Evolutionary conservation across 2,888 invertebrate species (phyloP).

Genomic region (Drosophila setosimentum): DNA sequence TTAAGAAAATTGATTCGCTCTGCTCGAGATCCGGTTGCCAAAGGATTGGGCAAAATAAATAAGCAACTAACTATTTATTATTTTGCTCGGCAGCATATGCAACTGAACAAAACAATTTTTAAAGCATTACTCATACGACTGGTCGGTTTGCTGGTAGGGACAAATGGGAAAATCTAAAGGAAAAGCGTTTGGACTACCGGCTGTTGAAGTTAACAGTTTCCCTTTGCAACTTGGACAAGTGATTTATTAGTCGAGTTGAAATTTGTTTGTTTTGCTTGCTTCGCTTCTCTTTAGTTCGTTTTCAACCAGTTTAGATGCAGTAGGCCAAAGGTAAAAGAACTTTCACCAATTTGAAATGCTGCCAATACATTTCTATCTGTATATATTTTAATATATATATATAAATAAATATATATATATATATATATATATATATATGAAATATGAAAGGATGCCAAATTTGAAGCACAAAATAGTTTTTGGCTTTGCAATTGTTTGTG

Average conservation of each 20-base stretch:
- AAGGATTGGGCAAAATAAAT: slow-evolving; percentile 2
- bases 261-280: slow-evolving; percentile 56
- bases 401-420: neutral
- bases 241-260: slow-evolving; percentile 59
- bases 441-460: slow-evolving; percentile 50
- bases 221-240: slow-evolving; percentile 52
- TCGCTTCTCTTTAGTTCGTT: slow-evolving; percentile 27
- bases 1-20: neutral
- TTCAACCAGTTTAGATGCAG: slow-evolving; percentile 36
- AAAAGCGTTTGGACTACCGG: slow-evolving; percentile 11
- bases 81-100: slow-evolving; percentile 16
- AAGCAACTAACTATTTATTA: slow-evolving; percentile 23
- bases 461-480: slow-evolving; percentile 17
- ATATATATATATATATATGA: slow-evolving; percentile 1
- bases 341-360: slow-evolving; percentile 64
- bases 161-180: slow-evolving; percentile 8
- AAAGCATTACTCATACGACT: slow-evolving; percentile 45
- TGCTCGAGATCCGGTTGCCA: neutral
- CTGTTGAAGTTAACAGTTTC: slow-evolving; percentile 34
- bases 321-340: slow-evolving; percentile 81
- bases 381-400: slow-evolving; percentile 2
- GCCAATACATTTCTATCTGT: slow-evolving; percentile 56
- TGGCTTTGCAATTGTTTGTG: neutral
- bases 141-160: neutral
- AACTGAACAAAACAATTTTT: slow-evolving; percentile 20